Percentiles rank a stretch among this genome's conserved stretches.
These are phyloP conservation scores for Molorchus minor DNA, from an alignment of 2,888 invertebrate genomes.

Conservation along the genomic window DNA sequence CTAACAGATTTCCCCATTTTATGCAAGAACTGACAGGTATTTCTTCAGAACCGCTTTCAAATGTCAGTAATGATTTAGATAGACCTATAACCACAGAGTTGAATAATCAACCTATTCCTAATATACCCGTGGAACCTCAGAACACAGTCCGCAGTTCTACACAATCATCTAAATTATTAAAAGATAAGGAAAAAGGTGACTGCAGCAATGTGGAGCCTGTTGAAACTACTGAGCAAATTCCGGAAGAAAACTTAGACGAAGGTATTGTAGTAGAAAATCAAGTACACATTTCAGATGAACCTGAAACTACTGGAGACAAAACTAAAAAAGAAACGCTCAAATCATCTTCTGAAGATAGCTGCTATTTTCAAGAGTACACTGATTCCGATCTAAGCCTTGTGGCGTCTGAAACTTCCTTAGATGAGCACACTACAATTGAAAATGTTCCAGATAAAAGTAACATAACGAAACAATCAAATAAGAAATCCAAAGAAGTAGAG, in stretches of 20 bases:
- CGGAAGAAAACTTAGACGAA: neutral
- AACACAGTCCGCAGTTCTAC: neutral
- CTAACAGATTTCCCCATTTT: neutral
- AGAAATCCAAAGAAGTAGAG: neutral
- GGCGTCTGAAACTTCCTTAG: neutral
- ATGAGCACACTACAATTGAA: neutral
- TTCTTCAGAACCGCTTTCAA: neutral
- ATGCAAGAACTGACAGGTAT: neutral
- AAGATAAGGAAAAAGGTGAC: neutral
- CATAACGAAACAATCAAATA: neutral
- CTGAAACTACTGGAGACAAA: neutral
- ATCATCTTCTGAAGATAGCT: slow-evolving; percentile 10
- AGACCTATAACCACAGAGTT: neutral
- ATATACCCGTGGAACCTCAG: neutral
- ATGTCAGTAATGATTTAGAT: neutral
- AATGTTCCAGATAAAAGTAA: too few relatives aligned
- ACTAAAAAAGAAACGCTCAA: neutral
- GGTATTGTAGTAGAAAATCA: neutral
- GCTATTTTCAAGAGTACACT: slow-evolving; percentile 4
- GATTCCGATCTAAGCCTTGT: slow-evolving; percentile 1
- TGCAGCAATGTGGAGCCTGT: neutral
- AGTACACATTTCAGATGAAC: neutral
- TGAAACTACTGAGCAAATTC: neutral
- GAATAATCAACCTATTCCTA: neutral
- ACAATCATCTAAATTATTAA: neutral